Conservation (phyloP, 2,113 vertebrate species). For the Rhinogobius similis region DNA sequence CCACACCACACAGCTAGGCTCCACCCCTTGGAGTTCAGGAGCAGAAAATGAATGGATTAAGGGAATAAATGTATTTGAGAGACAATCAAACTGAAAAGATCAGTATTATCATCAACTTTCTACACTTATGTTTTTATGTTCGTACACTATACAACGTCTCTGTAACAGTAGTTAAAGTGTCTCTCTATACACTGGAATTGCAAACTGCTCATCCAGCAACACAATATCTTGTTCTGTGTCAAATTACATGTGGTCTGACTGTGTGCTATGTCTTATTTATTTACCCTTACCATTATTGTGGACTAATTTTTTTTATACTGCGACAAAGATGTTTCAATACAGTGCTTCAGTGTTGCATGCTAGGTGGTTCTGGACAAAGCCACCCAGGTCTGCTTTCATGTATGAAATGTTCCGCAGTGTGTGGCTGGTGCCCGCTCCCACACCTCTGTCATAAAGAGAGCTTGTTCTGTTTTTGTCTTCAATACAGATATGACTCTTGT, state of each 20-base stretch:
- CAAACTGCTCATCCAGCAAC: slow-evolving; percentile 16
- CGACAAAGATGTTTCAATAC: slow-evolving; percentile 14
- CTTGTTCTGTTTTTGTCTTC: slow-evolving; percentile 17
- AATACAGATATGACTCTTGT: slow-evolving; percentile 15
- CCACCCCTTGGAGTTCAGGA: neutral
- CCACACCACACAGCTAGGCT: neutral
- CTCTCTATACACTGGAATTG: slow-evolving; percentile 75
- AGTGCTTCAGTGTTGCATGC: slow-evolving; percentile 4
- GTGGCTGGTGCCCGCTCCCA: slow-evolving; percentile 21
- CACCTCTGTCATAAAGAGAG: slow-evolving; percentile 34
- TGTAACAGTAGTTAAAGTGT: slow-evolving; percentile 64
- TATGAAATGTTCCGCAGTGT: slow-evolving; percentile 29
- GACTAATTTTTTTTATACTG: slow-evolving; percentile 39
- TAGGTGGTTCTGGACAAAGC: slow-evolving; percentile 14
- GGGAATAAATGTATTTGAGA: slow-evolving; percentile 5
- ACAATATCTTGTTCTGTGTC: slow-evolving; percentile 32
- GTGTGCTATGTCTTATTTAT: slow-evolving; percentile 67
- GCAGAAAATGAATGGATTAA: neutral
- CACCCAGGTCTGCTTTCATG: slow-evolving; percentile 12
- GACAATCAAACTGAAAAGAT: slow-evolving; percentile 29
- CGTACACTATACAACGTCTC: slow-evolving; percentile 28
- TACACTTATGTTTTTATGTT: slow-evolving; percentile 23
- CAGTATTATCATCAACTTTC: slow-evolving; percentile 23
- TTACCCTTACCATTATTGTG: slow-evolving; percentile 52
- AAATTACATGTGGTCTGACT: slow-evolving; percentile 24